Base-by-base conservation (phyloP, 2,888 invertebrate species). In the Conchocele bisecta region DNA sequence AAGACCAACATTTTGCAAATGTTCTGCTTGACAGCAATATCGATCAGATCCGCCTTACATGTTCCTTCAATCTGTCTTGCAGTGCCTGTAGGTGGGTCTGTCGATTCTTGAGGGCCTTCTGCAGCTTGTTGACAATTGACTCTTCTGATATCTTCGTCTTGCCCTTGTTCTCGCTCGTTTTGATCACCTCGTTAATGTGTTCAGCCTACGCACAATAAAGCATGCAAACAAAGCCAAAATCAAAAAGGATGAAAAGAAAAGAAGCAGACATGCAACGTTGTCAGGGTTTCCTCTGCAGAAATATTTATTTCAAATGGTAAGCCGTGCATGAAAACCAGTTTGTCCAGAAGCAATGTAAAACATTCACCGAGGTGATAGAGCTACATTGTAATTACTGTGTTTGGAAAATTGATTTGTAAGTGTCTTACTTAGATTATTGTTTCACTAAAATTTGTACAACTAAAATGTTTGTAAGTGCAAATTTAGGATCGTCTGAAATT, bases 71-170 rank as follows among this genome's bases (percentile, higher is more conserved):
- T 83, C 96, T 95, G 84, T 96, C 96, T 85, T 96, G 93, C 95
- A 97, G 96, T 92, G 95, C 96, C 92, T 96, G 96, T 84, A 97
- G 95, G 91, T 97, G 96, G 90, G 96, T 96, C 91, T 97, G 96
- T 79, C 97, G 95, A 91, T 97, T 96, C 88, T 95, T 95, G 67
- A 96, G 94, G 79, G 97, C 97, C 80, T 95, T 95, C 92, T 95
- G 95, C 92, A 97, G 93, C 90, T 96, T 96, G 88, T 96, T 95
- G 83, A 97, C 95, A 20, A 89, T 82, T 75, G 89, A 89, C 89
- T 94, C 94, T 92, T 96, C 95, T 75, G 97, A 95, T 90, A 96
- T 95, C 79, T 94, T 94, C 74, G 61, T 73, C 60, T 69, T 73
- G 72, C 96, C 96, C 92, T 97, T 96, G 91, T 95, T 95, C 91